Evolutionary conservation across 2,797 vertebrate species (phyloP), one percentile per base, ranked within the genome.

Genomic region (Kryptolebias ocellatus): DNA sequence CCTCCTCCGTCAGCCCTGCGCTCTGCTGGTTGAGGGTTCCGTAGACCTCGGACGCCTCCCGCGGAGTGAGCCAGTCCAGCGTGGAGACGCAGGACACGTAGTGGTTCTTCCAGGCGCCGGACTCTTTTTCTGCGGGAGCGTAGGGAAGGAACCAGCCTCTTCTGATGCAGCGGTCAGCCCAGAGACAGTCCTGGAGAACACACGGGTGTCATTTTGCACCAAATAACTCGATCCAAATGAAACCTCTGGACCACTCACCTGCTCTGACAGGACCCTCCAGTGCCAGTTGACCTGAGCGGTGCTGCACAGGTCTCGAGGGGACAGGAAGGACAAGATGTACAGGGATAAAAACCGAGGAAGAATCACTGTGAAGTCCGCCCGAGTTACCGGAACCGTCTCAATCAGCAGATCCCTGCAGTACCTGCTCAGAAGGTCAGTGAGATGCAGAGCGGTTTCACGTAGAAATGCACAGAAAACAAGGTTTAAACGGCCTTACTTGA

Each of bases 191-290:
- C 94, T 95, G 76, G 28, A 45, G 16, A n/a, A 31, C 24, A 20
- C 12, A 7, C 28, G 2, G 16, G 34, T 53, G 60, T 11, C 18
- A 2, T 28, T 27, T 4, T 34, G 27, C 29, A 42, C 12, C 1
- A 42, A 50, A 51, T 10, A 67, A 29, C 10, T 50, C 3, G 5
- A 11, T 47, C 27, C 15, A 47, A 34, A 64, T 39, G 11, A 8
- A 15, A 18, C 8, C 6, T 12, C 2, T 11, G n/a, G 44, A 24
- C 1, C 4, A 1, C 72, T 77, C 71, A 96, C 96, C 95, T 96
- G 95, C 67, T 97, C 96, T 4, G 95, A 88, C 29, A 97, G 85
- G 77, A 94, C 82, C 75, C 92, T 95, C 96, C 96, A 97, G 81
- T 94, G 81, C 96, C 96, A 97, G 83, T 89, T 94, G 86, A 96